Base-by-base conservation (phyloP, 1,140 invertebrate genomes). In the Ips nitidus region DNA sequence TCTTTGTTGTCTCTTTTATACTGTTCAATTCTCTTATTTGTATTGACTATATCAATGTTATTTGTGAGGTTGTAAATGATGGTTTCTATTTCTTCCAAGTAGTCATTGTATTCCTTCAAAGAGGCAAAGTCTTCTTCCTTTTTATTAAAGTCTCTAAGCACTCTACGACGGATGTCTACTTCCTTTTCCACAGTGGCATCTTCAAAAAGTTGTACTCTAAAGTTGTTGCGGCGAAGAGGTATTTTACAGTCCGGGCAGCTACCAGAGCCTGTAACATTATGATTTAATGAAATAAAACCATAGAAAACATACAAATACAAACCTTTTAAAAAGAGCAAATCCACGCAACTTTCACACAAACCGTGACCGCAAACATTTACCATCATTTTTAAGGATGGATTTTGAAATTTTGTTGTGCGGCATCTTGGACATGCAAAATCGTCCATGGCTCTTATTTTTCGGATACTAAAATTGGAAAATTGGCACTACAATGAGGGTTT, bases 321-420 rank as follows among this genome's bases (percentile, higher is more conserved):
- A 95, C 89, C 96, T 91, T 94, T 95, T 36, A 97, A 85, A 83
- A 98, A 99, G 37, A 98, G 81, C 62, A 97, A 84, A 82, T 98
- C 95, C 7, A 99, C 95, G 85, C 97, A 98, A 80, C 89, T 97
- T 81, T 98, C 97, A 83, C 98, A 99, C 72, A 99, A 83, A 22
- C 94, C 91, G 84, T 99, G 98, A 3, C 97, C 98, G 83, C 98
- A 99, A 57, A 97, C 89, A 82, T 99, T 99, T 60, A 99, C 97
- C 92, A 98, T 92, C 82, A 99, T 86, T 81, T 98, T 97, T 43
- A 99, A 82, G 0, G 92, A 95, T 40, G 97, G 97, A 85, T 99
- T 99, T 82, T 95, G 88, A 80, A 98, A 99, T 85, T 98, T 98
- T 55, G 94, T 98, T 40, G 97, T 98, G 86, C 98, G 98, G 83